Evolutionary conservation across 1,140 invertebrate genomes (phyloP).

Genomic region (Portunus trituberculatus): DNA sequence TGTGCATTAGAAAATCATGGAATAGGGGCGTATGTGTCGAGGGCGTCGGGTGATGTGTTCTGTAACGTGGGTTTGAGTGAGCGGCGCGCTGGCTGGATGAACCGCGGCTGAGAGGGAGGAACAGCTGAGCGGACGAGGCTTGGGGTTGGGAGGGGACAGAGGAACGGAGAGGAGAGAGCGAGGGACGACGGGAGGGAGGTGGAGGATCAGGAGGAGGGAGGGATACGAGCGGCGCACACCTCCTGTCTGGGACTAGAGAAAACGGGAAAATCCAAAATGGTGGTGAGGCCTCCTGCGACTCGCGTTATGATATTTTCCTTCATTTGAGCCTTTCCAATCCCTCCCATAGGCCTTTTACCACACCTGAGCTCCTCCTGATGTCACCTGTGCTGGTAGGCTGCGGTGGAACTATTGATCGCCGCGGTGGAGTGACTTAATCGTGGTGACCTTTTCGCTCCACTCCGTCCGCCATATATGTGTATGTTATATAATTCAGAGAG

Average conservation of each 20-base stretch:
- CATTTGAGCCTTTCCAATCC: neutral
- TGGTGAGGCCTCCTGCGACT: neutral
- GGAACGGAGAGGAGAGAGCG: neutral
- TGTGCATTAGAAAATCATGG: neutral
- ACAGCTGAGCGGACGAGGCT: neutral
- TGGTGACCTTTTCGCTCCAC: neutral
- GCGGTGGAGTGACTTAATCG: neutral
- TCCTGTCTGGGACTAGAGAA: constrained; percentile 33
- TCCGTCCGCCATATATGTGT: constrained; percentile 39
- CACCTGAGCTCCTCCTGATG: neutral
- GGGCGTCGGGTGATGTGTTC: neutral
- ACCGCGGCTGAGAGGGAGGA: neutral
- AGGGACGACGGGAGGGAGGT: neutral
- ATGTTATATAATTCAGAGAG: constrained; percentile 50
- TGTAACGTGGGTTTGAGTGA: neutral
- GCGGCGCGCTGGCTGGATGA: neutral
- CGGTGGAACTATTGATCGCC: neutral
- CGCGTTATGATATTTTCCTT: neutral
- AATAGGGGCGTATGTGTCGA: no score
- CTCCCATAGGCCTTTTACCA: neutral
- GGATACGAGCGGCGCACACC: neutral
- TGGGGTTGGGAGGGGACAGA: neutral
- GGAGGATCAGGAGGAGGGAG: neutral
- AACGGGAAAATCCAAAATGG: constrained; percentile 58
- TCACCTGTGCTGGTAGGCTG: neutral